Percentiles rank a stretch among this genome's conserved stretches.
phyloP scores from a whole-genome alignment of 1,140 invertebrate genomes.

The Eumaeus atala region DNA sequence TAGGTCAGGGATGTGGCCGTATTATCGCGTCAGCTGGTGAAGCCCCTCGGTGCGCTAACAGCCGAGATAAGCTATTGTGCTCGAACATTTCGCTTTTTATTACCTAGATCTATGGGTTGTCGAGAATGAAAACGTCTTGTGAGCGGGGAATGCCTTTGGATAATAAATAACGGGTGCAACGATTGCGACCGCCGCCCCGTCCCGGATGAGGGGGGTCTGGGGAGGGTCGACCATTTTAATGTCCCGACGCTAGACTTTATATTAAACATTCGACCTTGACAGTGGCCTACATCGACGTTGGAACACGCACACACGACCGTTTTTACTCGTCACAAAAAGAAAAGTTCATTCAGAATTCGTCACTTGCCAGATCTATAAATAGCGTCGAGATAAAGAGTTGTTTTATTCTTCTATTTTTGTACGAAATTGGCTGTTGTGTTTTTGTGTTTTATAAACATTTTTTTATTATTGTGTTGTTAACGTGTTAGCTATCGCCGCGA shows the following conservation, averaged over 20 bases:
- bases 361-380: slow-evolving; percentile 61
- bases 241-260: slow-evolving; percentile 72
- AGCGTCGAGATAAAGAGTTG: slow-evolving; percentile 50
- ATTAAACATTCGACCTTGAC: slow-evolving; percentile 74
- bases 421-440: neutral
- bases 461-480: neutral
- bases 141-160: slow-evolving; percentile 55
- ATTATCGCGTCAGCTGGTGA: slow-evolving; percentile 49
- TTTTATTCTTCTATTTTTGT: slow-evolving; percentile 25
- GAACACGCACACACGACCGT: slow-evolving; percentile 63
- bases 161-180: slow-evolving; percentile 73
- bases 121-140: slow-evolving; percentile 25
- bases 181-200: slow-evolving; percentile 60
- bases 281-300: slow-evolving; percentile 69
- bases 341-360: slow-evolving; percentile 66
- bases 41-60: slow-evolving; percentile 20
- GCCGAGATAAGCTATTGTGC: slow-evolving; percentile 21
- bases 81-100: slow-evolving; percentile 20
- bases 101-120: slow-evolving; percentile 14
- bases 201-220: slow-evolving; percentile 52
- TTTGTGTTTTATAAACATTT: neutral
- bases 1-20: slow-evolving; percentile 49
- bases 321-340: slow-evolving; percentile 58
- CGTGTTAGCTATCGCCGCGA: neutral
- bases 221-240: slow-evolving; percentile 71